phyloP scores from a whole-genome alignment of 1,140 invertebrate species.

The Vanessa tameamea region DNA sequence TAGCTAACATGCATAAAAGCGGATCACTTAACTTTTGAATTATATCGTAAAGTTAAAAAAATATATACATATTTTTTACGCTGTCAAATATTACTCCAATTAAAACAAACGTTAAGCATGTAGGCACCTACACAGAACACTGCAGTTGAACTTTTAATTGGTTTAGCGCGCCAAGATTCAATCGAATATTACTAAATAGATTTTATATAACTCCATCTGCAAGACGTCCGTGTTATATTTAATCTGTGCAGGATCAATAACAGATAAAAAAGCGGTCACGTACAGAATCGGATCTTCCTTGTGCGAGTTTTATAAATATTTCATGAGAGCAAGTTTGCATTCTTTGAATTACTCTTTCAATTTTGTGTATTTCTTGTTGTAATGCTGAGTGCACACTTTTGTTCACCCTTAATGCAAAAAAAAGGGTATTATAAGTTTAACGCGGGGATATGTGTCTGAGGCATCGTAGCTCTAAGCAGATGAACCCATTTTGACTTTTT shows the following conservation, averaged over 20 bases:
- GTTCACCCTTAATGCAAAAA: no score
- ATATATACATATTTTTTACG: no score
- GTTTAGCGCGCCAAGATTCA: neutral
- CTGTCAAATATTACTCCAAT: neutral
- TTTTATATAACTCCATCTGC: slow-evolving; percentile 1
- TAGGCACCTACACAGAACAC: neutral
- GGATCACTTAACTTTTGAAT: no score
- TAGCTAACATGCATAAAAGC: no score
- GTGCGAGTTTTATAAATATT: neutral
- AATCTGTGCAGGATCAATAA: neutral
- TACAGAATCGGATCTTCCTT: neutral
- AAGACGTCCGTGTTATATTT: neutral
- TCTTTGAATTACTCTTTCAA: neutral
- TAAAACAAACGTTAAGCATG: neutral
- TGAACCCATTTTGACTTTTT: no score
- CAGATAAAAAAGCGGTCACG: neutral
- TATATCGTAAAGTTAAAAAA: no score
- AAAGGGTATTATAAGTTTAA: no score
- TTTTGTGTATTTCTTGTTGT: neutral
- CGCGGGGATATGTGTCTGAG: no score
- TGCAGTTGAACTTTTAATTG: neutral
- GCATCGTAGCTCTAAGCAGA: no score
- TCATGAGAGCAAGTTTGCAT: neutral
- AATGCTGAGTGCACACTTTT: no score
- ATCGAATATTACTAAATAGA: neutral